Conservation (phyloP, 2,113 vertebrate genomes). For the Seriola quinqueradiata region DNA sequence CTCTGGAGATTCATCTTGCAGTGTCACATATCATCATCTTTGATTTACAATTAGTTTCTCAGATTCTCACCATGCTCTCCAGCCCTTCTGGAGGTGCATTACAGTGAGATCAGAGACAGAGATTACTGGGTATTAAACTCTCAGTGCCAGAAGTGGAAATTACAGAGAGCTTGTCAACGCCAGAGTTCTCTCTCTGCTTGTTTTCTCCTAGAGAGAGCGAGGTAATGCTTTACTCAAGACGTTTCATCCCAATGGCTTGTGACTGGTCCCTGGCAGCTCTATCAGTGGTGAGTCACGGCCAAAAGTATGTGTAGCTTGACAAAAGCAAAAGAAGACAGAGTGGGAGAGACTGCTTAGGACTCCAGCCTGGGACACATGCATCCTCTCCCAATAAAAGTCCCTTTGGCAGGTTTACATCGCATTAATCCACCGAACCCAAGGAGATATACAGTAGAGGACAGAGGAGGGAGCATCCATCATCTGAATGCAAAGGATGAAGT, state of each 20-base stretch:
- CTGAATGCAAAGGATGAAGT: constrained; percentile 49
- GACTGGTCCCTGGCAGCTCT: constrained; percentile 72
- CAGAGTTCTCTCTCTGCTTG: constrained; percentile 68
- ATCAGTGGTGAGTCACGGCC: constrained; percentile 67
- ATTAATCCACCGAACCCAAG: constrained; percentile 62
- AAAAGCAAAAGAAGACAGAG: constrained; percentile 51
- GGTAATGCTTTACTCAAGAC: constrained; percentile 69
- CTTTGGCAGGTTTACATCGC: constrained; percentile 74
- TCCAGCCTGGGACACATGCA: constrained; percentile 57
- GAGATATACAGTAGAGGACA: constrained; percentile 58
- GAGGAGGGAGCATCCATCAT: constrained; percentile 56
- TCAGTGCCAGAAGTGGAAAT: constrained; percentile 79
- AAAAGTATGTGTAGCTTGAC: constrained; percentile 57
- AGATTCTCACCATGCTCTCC: constrained; percentile 60
- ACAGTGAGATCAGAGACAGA: constrained; percentile 70
- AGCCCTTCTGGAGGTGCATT: constrained; percentile 61
- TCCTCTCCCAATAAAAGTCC: constrained; percentile 76
- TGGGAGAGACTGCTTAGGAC: constrained; percentile 55
- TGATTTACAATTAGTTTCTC: constrained; percentile 64
- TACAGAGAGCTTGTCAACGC: constrained; percentile 67
- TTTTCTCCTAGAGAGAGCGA: constrained; percentile 65
- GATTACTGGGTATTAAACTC: constrained; percentile 77
- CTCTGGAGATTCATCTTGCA: constrained; percentile 32
- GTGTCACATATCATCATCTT: constrained; percentile 50
- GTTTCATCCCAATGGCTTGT: constrained; percentile 69